A percentile compares a stretch with the other conserved stretches of the same genome.
Evolutionary conservation across 2,797 vertebrate species (phyloP).

Genomic region (Acanthurus lineatus): DNA sequence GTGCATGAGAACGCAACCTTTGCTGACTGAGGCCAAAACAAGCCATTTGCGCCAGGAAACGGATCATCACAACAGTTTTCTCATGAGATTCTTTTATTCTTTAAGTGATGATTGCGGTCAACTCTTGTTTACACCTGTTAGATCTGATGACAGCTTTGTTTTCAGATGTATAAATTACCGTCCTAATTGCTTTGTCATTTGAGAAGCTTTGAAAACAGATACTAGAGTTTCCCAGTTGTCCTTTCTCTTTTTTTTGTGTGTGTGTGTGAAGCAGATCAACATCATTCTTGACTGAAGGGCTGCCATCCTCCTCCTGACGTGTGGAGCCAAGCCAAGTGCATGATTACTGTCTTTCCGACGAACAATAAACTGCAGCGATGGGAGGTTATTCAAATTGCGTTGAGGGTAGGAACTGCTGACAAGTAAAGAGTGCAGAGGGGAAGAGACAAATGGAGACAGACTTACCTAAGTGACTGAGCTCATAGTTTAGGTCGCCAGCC

Average conservation of each 20-base stretch:
- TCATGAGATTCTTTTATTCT: conserved; percentile 31
- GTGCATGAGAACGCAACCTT: not conserved
- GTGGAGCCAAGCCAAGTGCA: conserved; percentile 53
- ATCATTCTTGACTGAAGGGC: conserved; percentile 57
- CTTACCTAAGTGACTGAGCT: conserved; percentile 52
- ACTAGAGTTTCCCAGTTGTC: conserved; percentile 16
- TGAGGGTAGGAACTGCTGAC: conserved; percentile 65
- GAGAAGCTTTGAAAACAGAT: conserved; percentile 14
- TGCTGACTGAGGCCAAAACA: not conserved
- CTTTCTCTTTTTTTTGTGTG: not conserved
- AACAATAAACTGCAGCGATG: conserved; percentile 65
- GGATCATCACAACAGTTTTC: conserved; percentile 24
- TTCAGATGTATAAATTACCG: conserved; percentile 19
- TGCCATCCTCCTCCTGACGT: conserved; percentile 35
- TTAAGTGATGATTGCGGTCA: conserved; percentile 22
- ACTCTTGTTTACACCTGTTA: conserved; percentile 6
- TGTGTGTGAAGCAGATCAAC: conserved; percentile 31
- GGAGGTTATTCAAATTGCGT: conserved; percentile 62
- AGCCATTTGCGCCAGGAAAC: conserved; percentile 24
- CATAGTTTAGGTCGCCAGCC: conserved; percentile 52
- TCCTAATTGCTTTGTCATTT: conserved; percentile 35
- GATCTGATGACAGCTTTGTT: conserved; percentile 38
- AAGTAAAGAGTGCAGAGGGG: conserved; percentile 23
- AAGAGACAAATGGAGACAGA: conserved; percentile 52
- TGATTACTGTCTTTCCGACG: conserved; percentile 40